These are phyloP conservation scores for Rhorus exstirpatorius DNA, from an alignment of 2,888 invertebrate genomes.

Conservation along the genomic window DNA sequence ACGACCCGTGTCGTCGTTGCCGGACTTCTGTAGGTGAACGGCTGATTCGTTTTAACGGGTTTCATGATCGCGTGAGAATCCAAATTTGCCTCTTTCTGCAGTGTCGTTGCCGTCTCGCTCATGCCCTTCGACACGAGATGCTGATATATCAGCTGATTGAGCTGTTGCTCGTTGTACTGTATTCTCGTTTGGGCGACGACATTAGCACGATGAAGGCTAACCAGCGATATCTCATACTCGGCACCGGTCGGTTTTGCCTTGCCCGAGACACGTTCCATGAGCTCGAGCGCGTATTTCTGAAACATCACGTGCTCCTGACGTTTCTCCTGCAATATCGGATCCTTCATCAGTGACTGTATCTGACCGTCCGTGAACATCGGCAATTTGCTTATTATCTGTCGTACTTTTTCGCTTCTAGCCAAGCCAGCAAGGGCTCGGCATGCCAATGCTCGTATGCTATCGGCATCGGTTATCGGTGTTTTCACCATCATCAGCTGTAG, in stretches of 20 bases:
- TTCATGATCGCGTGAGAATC: conserved; percentile 87
- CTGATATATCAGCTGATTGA: conserved; percentile 96
- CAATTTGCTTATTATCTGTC: conserved; percentile 97
- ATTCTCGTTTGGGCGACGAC: conserved; percentile 98
- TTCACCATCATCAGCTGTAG: conserved; percentile 96
- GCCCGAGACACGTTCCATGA: conserved; percentile 96
- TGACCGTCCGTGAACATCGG: conserved; percentile 97
- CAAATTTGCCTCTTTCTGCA: conserved; percentile 93
- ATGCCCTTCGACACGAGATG: conserved; percentile 94
- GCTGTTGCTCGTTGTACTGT: conserved; percentile 96
- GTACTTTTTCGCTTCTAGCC: conserved; percentile 96
- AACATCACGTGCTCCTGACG: conserved; percentile 98
- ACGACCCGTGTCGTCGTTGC: conserved; percentile 78
- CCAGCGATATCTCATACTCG: conserved; percentile 94
- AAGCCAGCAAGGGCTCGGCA: conserved; percentile 97
- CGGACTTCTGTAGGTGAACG: conserved; percentile 83
- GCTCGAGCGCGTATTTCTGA: conserved; percentile 96
- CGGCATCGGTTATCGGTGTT: conserved; percentile 98
- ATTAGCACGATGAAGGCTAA: conserved; percentile 96
- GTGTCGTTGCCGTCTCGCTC: conserved; percentile 90
- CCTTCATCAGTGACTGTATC: conserved; percentile 97
- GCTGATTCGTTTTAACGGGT: conserved; percentile 81
- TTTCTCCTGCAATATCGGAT: conserved; percentile 98
- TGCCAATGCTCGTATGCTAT: conserved; percentile 96
- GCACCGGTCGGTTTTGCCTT: conserved; percentile 93